Evolutionary conservation across 2,113 vertebrate species (phyloP).

Genomic region (Arizona elegans): DNA sequence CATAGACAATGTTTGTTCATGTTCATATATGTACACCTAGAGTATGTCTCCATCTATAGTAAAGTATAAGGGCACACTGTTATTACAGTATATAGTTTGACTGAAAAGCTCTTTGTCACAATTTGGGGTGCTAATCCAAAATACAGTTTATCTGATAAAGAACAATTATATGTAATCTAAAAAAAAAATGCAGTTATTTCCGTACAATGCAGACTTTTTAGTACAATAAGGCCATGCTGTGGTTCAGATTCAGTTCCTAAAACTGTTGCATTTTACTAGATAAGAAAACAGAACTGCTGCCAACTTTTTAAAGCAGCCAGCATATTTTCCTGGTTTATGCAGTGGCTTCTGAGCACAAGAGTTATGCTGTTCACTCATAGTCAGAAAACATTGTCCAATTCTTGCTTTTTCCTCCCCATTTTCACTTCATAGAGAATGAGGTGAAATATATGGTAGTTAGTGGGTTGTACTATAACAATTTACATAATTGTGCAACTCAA

Average conservation of each 20-base stretch:
- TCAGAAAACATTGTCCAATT: background rate
- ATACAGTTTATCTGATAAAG: background rate
- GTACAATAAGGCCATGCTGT: background rate
- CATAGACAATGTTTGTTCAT: background rate
- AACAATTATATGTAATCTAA: background rate
- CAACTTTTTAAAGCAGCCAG: background rate
- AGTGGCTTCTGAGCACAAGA: background rate
- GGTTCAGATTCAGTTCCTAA: background rate
- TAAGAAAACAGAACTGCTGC: background rate
- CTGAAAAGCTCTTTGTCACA: background rate
- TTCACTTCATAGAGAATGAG: background rate
- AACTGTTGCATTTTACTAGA: background rate
- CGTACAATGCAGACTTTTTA: background rate
- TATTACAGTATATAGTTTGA: background rate
- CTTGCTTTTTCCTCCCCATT: background rate
- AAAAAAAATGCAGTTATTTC: background rate
- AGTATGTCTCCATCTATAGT: background rate
- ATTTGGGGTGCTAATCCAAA: background rate
- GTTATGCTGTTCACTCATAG: background rate
- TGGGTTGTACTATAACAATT: background rate
- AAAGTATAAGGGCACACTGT: background rate
- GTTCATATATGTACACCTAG: background rate
- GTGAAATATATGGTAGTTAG: background rate
- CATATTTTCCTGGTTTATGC: background rate
- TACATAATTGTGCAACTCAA: background rate